phyloP scores from a whole-genome alignment of 2,888 invertebrate genomes.

The Celastrina argiolus region DNA sequence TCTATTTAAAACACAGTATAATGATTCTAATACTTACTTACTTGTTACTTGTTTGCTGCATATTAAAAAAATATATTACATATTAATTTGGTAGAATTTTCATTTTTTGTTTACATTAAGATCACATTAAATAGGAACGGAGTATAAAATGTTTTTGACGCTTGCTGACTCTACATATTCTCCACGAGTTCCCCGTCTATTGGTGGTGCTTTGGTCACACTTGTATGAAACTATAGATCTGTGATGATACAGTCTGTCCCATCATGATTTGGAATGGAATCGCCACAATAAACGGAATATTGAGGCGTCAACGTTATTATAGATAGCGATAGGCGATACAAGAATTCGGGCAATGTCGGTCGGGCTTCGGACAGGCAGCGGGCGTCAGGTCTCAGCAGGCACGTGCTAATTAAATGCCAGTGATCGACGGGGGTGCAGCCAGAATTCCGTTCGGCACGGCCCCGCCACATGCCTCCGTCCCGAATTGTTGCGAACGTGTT shows the following conservation, averaged over 20 bases:
- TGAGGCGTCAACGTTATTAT: conserved; percentile 23
- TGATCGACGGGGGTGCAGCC: conserved; percentile 57
- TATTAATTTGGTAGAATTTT: too few relatives aligned
- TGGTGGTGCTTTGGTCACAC: too few relatives aligned
- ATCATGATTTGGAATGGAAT: background rate
- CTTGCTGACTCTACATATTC: conserved; percentile 17
- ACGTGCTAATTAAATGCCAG: conserved; percentile 76
- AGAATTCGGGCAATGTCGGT: conserved; percentile 61
- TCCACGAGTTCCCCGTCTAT: too few relatives aligned
- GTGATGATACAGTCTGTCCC: too few relatives aligned
- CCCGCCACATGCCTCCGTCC: conserved; percentile 53
- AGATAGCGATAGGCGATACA: conserved; percentile 50
- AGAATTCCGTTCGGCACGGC: conserved; percentile 49
- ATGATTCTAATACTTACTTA: too few relatives aligned
- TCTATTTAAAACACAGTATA: too few relatives aligned
- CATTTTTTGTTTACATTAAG: too few relatives aligned
- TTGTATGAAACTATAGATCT: too few relatives aligned
- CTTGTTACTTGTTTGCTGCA: too few relatives aligned
- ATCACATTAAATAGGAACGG: too few relatives aligned
- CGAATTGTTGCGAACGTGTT: conserved; percentile 56
- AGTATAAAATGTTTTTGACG: background rate
- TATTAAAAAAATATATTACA: too few relatives aligned
- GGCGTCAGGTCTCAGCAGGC: conserved; percentile 46
- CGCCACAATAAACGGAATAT: background rate
- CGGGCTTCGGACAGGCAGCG: conserved; percentile 43